Evolutionary conservation across 1,140 invertebrate species (phyloP).

Genomic region (Tenebrio molitor): DNA sequence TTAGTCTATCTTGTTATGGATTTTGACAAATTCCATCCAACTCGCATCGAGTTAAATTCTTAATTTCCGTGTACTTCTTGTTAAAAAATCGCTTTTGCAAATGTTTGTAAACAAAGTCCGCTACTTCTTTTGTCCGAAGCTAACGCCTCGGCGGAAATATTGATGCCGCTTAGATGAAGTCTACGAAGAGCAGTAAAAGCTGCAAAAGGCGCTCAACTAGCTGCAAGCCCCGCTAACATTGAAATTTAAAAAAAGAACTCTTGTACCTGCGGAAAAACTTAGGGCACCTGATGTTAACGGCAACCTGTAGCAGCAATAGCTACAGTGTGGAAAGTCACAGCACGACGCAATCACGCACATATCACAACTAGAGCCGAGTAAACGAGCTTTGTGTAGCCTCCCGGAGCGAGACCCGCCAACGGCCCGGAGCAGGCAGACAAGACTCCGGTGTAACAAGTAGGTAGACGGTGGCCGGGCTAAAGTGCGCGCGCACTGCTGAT

Average conservation of each 20-base stretch:
- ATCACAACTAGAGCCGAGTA: conserved; percentile 44
- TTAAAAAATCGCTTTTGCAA: too few relatives aligned
- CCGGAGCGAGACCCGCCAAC: conserved; percentile 55
- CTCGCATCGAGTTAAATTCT: too few relatives aligned
- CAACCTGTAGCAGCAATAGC: conserved; percentile 36
- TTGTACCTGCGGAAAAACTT: conserved; percentile 28
- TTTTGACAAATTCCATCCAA: too few relatives aligned
- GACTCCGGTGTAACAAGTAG: conserved; percentile 66
- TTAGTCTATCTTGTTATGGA: too few relatives aligned
- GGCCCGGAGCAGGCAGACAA: conserved; percentile 61
- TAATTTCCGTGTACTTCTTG: too few relatives aligned
- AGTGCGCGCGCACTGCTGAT: conserved; percentile 58
- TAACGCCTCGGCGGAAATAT: background rate
- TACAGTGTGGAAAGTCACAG: conserved; percentile 25
- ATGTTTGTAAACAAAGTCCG: too few relatives aligned
- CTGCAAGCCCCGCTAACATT: background rate
- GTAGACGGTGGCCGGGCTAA: conserved; percentile 61
- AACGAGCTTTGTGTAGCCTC: conserved; percentile 29
- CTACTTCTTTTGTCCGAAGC: too few relatives aligned
- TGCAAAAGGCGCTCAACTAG: conserved; percentile 20
- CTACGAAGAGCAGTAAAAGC: conserved; percentile 12
- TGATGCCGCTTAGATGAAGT: background rate
- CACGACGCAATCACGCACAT: conserved; percentile 52
- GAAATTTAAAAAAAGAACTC: conserved; percentile 19
- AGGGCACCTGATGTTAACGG: background rate